Evolutionary conservation across 2,797 vertebrate species (phyloP).

Genomic region (Tolypeutes matacus): DNA sequence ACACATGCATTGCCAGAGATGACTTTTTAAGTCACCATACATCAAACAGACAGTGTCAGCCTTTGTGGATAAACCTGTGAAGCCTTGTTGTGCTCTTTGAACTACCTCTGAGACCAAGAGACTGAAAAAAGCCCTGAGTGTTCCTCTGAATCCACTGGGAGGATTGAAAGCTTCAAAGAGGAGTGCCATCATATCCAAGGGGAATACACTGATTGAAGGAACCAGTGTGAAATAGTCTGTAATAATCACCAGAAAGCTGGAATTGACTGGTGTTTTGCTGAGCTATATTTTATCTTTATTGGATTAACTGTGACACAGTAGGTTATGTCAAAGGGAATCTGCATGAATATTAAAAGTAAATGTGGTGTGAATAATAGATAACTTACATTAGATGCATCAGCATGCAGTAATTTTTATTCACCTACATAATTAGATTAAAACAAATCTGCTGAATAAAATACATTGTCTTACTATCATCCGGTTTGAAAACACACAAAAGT

Average conservation of each 20-base stretch:
- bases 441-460: conserved; percentile 89
- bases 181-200: conserved; percentile 85
- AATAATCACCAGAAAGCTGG: conserved; percentile 91
- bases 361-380: conserved; percentile 93
- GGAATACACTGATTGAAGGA: conserved; percentile 89
- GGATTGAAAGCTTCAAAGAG: conserved; percentile 89
- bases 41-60: conserved; percentile 91
- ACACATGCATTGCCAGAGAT: conserved; percentile 88
- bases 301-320: conserved; percentile 92
- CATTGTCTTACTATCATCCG: conserved; percentile 86
- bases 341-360: conserved; percentile 92
- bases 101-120: conserved; percentile 87
- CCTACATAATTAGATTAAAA: conserved; percentile 91
- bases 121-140: conserved; percentile 85
- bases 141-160: conserved; percentile 88
- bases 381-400: conserved; percentile 90
- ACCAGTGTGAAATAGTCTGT: conserved; percentile 90
- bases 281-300: conserved; percentile 92
- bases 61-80: conserved; percentile 91
- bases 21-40: conserved; percentile 90
- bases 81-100: conserved; percentile 90
- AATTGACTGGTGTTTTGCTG: conserved; percentile 90
- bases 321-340: conserved; percentile 92
- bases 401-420: conserved; percentile 90
- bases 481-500: conserved; percentile 85